A percentile compares a stretch with the other conserved stretches of the same genome.
Evolutionary conservation across 2,888 invertebrate genomes (phyloP).

Genomic region (Cyrtodaria siliqua): DNA sequence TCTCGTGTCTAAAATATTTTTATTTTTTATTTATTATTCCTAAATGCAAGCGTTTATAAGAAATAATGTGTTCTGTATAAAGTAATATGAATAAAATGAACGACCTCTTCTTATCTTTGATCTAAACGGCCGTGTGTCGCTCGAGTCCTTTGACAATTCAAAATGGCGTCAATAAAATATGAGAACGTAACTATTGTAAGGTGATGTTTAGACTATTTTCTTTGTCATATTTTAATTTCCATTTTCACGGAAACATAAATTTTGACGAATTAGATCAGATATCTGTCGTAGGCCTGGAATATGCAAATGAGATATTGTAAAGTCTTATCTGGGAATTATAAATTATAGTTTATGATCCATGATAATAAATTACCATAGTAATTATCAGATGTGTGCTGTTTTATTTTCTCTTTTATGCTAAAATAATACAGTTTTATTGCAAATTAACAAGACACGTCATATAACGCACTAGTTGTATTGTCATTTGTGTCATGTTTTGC

Average conservation of each 20-base stretch:
- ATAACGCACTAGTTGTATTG: not conserved
- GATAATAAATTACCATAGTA: too few species aligned
- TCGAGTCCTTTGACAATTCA: conserved; percentile 10
- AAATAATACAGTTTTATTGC: not conserved
- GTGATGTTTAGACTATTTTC: conserved; percentile 16
- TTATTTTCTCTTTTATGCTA: too few species aligned
- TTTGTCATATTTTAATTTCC: conserved; percentile 20
- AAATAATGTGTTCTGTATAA: too few species aligned
- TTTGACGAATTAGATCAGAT: conserved; percentile 20
- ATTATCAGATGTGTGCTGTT: too few species aligned
- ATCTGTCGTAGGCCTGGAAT: conserved; percentile 8
- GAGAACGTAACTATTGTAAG: conserved; percentile 4
- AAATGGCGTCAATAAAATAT: conserved; percentile 25
- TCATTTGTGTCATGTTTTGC: too few species aligned
- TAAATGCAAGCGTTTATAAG: too few species aligned
- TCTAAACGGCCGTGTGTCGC: conserved; percentile 26
- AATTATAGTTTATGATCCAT: too few species aligned
- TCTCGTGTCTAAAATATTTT: too few species aligned
- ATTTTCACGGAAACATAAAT: conserved; percentile 10
- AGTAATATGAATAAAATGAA: too few species aligned
- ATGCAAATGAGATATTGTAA: conserved; percentile 23
- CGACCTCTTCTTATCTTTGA: conserved; percentile 14
- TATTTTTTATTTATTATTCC: too few species aligned
- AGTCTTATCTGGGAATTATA: not conserved
- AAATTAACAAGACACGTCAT: not conserved